Conservation (phyloP, 1,140 invertebrate species). For the Mizuhopecten yessoensis region DNA sequence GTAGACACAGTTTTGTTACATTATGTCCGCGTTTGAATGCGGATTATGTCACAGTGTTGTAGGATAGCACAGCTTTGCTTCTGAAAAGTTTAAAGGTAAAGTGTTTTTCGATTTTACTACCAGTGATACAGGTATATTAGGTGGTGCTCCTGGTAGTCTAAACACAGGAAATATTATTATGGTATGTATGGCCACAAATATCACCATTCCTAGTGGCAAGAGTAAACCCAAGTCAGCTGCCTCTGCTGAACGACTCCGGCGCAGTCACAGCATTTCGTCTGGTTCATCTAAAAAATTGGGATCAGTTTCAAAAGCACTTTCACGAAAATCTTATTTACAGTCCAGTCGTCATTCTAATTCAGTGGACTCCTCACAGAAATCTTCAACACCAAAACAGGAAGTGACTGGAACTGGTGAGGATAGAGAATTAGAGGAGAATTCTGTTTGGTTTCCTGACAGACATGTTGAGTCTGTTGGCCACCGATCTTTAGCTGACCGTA, state of each 20-base stretch:
- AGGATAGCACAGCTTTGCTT: no score
- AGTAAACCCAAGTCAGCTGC: background rate
- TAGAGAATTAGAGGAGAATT: background rate
- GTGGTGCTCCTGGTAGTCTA: background rate
- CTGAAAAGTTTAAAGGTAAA: no score
- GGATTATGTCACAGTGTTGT: no score
- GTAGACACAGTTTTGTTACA: no score
- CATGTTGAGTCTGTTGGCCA: background rate
- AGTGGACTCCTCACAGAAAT: no score
- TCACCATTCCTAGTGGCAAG: background rate
- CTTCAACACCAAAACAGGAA: no score
- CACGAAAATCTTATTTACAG: background rate
- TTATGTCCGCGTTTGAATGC: no score
- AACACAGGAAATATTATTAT: background rate
- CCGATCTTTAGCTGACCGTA: background rate
- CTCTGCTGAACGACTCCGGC: background rate
- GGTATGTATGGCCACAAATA: slow-evolving; percentile 38
- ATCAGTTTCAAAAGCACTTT: background rate
- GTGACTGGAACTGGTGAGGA: background rate
- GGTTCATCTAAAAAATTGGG: background rate
- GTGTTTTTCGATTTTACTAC: background rate
- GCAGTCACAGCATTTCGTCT: background rate
- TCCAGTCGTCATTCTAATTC: background rate
- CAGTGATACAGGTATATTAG: background rate
- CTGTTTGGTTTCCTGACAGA: background rate